Evolutionary conservation across 1,140 invertebrate species (phyloP).

Genomic region (Eupristina koningsbergeri): DNA sequence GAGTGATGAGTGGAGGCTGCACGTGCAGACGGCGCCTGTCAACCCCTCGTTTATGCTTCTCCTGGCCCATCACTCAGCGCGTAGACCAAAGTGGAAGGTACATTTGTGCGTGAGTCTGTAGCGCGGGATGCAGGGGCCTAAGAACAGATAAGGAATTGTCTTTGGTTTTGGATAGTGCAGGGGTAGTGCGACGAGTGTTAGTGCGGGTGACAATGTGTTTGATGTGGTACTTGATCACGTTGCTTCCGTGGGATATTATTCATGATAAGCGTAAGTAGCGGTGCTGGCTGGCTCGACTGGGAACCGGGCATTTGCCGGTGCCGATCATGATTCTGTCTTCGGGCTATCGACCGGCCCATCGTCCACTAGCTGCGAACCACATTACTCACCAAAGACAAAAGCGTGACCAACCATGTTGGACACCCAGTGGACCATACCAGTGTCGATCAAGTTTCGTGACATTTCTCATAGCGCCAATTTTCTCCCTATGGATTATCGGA

Average conservation of each 20-base stretch:
- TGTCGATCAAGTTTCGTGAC: background rate
- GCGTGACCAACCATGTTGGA: background rate
- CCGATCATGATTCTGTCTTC: constrained; percentile 12
- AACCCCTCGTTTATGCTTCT: background rate
- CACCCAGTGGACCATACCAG: background rate
- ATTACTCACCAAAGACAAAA: background rate
- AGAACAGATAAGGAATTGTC: background rate
- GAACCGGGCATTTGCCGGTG: background rate
- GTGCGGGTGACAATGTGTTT: background rate
- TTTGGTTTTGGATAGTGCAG: background rate
- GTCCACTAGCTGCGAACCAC: background rate
- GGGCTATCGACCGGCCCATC: background rate
- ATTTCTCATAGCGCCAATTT: constrained; percentile 62
- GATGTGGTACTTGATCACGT: background rate
- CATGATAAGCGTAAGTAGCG: background rate
- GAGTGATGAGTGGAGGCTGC: background rate
- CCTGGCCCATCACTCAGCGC: background rate
- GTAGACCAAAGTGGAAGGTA: background rate
- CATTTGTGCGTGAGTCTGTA: background rate
- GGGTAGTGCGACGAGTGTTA: background rate
- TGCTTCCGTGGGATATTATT: constrained; percentile 49
- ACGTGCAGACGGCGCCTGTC: background rate
- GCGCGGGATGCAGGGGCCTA: background rate
- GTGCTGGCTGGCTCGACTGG: constrained; percentile 24
- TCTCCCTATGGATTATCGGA: constrained; percentile 69